Conservation (phyloP, 2,113 vertebrate species). For the Pimephales promelas region DNA sequence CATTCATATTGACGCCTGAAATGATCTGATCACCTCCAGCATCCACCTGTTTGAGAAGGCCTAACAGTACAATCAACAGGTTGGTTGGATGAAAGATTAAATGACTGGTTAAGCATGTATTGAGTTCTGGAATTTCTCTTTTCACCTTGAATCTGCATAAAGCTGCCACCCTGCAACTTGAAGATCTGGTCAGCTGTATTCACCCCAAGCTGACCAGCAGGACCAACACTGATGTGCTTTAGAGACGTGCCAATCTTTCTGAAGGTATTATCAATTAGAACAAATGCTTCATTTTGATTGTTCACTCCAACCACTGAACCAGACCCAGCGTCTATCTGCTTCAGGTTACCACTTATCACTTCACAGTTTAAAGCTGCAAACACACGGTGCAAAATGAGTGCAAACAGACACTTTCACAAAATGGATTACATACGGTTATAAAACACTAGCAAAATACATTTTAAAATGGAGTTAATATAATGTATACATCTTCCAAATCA, state of each 20-base stretch:
- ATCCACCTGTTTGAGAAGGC: constrained; percentile 5
- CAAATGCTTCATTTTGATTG: background rate
- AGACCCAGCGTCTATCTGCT: constrained; percentile 1
- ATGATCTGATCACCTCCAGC: constrained; percentile 25
- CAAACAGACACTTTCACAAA: background rate
- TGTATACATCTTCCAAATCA: background rate
- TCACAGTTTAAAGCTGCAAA: background rate
- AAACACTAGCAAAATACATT: background rate
- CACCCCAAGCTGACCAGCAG: background rate
- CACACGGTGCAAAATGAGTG: background rate
- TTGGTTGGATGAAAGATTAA: background rate
- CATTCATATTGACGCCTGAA: background rate
- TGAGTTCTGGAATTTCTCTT: background rate
- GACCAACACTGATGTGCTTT: constrained; percentile 35
- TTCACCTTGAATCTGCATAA: constrained; percentile 15
- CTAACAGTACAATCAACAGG: background rate
- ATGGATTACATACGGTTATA: too few species aligned
- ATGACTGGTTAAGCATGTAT: background rate
- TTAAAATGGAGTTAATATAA: too few species aligned
- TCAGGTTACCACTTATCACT: background rate
- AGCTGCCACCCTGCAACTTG: constrained; percentile 23
- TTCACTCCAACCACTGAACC: constrained; percentile 32
- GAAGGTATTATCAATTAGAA: background rate
- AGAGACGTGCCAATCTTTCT: background rate
- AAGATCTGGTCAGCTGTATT: background rate